phyloP scores from a whole-genome alignment of 53 echinoderm and acorn worm genomes.

The Antedon mediterranea region DNA sequence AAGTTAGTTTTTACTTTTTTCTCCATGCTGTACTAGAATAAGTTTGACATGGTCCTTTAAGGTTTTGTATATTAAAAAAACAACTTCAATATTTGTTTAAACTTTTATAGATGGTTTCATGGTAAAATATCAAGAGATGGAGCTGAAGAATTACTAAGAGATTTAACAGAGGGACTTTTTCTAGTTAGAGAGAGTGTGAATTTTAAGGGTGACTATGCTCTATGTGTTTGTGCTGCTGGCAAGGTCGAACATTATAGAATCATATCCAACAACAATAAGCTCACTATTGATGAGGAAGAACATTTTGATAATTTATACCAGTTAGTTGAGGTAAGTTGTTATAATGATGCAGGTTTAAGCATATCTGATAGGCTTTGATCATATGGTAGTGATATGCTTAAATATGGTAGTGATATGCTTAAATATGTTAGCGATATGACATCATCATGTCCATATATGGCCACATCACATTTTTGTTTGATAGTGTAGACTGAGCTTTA shows the following conservation, averaged over 20 bases:
- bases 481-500: no score
- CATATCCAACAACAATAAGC: slow-evolving; percentile 39
- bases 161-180: slow-evolving; percentile 43
- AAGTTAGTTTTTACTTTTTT: no score
- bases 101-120: slow-evolving; percentile 86
- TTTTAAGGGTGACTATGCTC: slow-evolving; percentile 78
- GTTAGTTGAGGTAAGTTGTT: slow-evolving; percentile 80
- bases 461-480: no score
- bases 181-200: slow-evolving; percentile 85
- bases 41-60: no score
- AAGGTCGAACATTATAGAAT: slow-evolving; percentile 85
- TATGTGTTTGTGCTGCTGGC: slow-evolving; percentile 43
- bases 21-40: no score
- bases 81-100: neutral
- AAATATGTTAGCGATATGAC: no score
- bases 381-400: no score
- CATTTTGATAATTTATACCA: slow-evolving; percentile 64
- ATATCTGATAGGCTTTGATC: no score
- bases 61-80: no score
- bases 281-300: slow-evolving; percentile 80
- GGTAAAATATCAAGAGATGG: slow-evolving; percentile 83
- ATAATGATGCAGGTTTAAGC: no score
- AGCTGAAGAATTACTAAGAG: slow-evolving; percentile 53
- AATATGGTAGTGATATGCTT: no score
- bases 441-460: no score